Percentiles rank a stretch among this genome's conserved stretches.
Evolutionary conservation across 2,797 vertebrate species (phyloP).

Genomic region (Fundulus diaphanus): DNA sequence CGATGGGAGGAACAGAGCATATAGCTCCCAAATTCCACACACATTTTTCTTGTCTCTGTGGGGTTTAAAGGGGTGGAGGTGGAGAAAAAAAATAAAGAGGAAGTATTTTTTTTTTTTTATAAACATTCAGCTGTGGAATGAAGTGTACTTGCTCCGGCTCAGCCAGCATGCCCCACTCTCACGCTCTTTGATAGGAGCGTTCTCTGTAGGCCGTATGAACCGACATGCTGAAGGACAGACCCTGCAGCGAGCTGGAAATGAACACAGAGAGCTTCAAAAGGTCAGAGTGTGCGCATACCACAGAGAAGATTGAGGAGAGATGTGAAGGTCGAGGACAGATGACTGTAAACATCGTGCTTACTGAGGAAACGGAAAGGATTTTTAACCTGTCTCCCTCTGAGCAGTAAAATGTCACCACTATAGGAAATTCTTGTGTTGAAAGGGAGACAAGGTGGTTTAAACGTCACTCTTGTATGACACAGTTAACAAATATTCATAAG

Average conservation of each 20-base stretch:
- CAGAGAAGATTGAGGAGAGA: constrained; percentile 57
- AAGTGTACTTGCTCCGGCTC: constrained; percentile 45
- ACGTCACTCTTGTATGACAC: neutral
- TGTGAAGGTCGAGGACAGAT: constrained; percentile 53
- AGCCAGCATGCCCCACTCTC: constrained; percentile 62
- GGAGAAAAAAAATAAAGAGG: constrained; percentile 37
- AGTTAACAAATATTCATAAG: neutral
- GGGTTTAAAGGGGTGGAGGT: constrained; percentile 29
- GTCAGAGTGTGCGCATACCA: constrained; percentile 68
- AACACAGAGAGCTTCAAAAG: constrained; percentile 53
- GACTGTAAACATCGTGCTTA: constrained; percentile 53
- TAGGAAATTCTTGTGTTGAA: constrained; percentile 5
- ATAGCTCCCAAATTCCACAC: constrained; percentile 26
- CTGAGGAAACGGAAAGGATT: constrained; percentile 18
- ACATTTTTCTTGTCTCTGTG: constrained; percentile 33
- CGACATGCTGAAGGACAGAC: constrained; percentile 56
- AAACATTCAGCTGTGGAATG: constrained; percentile 61
- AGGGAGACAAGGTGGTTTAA: neutral
- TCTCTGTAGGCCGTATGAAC: constrained; percentile 46
- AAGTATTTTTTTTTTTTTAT: constrained; percentile 47
- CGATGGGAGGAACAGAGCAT: constrained; percentile 40
- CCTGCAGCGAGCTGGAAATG: constrained; percentile 46
- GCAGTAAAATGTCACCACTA: constrained; percentile 14
- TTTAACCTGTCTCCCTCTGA: constrained; percentile 24
- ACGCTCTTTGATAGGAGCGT: constrained; percentile 68